A percentile compares a stretch with the other conserved stretches of the same genome.
Evolutionary conservation across 2,888 invertebrate species (phyloP).

Genomic region (Macrophya annulata): DNA sequence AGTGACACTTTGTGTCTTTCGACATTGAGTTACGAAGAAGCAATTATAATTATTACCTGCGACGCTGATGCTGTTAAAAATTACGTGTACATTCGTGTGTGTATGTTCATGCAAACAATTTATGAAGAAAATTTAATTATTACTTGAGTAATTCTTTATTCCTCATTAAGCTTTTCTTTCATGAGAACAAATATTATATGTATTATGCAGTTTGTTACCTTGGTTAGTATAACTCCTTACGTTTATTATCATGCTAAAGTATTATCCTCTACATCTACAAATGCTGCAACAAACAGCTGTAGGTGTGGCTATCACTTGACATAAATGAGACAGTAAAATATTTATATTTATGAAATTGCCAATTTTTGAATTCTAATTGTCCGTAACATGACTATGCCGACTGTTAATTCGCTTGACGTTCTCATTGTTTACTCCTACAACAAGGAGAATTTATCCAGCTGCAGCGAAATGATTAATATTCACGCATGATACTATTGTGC

Average conservation of each 20-base stretch:
- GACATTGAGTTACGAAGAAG: background rate
- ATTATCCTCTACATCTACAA: background rate
- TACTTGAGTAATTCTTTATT: slow-evolving; percentile 14
- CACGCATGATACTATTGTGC: background rate
- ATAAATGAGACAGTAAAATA: background rate
- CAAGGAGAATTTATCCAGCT: background rate
- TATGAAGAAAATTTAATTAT: background rate
- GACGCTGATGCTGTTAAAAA: background rate
- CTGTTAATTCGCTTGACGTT: background rate
- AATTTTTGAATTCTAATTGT: background rate
- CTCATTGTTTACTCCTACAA: background rate
- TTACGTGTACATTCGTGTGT: background rate
- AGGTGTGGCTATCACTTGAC: background rate
- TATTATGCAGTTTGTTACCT: slow-evolving; percentile 18
- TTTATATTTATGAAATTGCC: background rate
- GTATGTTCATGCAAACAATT: background rate
- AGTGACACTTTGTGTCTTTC: background rate
- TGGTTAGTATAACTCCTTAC: background rate
- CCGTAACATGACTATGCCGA: background rate
- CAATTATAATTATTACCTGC: slow-evolving; percentile 3
- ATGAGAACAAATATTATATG: slow-evolving; percentile 29
- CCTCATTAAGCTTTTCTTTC: background rate
- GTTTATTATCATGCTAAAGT: background rate
- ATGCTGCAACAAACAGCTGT: background rate
- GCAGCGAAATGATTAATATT: background rate